phyloP scores from a whole-genome alignment of 2,888 invertebrate genomes.

The Cephus pygmeus region DNA sequence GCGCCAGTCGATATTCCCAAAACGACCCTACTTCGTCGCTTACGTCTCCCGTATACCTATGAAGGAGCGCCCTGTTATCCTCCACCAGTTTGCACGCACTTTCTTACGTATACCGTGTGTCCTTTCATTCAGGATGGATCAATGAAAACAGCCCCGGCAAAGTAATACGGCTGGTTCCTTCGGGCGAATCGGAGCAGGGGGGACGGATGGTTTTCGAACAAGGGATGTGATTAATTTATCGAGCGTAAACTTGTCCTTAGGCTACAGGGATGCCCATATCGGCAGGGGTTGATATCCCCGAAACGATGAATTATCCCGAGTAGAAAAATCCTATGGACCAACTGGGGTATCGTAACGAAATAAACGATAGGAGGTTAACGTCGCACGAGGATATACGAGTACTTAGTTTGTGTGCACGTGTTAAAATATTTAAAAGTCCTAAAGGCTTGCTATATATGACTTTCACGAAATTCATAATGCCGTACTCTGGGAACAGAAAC shows the following conservation, averaged over 20 bases:
- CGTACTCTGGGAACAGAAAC: neutral
- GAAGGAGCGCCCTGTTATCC: neutral
- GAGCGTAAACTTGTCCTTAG: conserved; percentile 27
- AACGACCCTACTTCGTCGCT: neutral
- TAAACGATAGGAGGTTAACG: neutral
- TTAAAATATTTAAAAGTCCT: neutral
- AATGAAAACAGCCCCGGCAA: neutral
- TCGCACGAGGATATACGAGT: neutral
- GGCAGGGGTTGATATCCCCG: neutral
- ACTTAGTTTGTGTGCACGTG: neutral
- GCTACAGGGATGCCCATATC: neutral
- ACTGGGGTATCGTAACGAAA: neutral
- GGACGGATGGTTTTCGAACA: conserved; percentile 15
- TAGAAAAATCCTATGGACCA: neutral
- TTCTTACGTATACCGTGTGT: neutral
- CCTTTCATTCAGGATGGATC: neutral
- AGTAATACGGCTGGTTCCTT: conserved; percentile 4
- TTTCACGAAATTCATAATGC: neutral
- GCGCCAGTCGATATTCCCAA: neutral
- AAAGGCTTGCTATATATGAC: neutral
- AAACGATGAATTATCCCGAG: neutral
- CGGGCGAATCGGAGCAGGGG: conserved; percentile 22
- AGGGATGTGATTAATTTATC: conserved; percentile 56
- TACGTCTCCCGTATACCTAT: neutral
- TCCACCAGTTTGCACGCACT: neutral